phyloP scores from a whole-genome alignment of 2,797 vertebrate genomes.

The Agapornis canus region DNA sequence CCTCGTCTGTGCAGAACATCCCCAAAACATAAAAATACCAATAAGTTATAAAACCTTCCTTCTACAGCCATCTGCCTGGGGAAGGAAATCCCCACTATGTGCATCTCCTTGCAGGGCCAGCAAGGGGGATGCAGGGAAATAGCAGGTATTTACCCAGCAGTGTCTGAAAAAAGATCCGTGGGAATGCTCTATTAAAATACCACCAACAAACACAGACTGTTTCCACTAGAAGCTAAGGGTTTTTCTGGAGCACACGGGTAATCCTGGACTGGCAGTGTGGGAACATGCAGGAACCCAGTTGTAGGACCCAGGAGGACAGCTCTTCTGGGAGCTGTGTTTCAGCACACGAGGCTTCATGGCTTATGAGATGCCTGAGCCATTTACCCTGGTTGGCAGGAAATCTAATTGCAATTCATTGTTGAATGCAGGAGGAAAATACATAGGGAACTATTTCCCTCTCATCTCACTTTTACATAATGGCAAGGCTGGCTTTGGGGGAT shows the following conservation, averaged over 20 bases:
- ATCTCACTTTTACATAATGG: neutral
- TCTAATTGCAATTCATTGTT: neutral
- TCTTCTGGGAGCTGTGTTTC: neutral
- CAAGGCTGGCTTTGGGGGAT: neutral
- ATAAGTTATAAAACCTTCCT: neutral
- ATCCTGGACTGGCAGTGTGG: neutral
- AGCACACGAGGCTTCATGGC: neutral
- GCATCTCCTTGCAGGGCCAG: neutral
- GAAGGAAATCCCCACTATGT: neutral
- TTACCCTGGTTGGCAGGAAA: neutral
- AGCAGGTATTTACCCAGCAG: neutral
- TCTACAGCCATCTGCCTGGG: neutral
- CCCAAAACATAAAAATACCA: neutral
- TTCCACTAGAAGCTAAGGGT: neutral
- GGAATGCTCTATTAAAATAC: neutral
- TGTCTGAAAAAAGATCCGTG: neutral
- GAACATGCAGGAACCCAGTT: fast-evolving
- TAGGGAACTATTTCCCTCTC: neutral
- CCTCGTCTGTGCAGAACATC: neutral
- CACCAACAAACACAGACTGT: fast-evolving
- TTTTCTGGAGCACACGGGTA: neutral
- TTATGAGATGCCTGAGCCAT: neutral
- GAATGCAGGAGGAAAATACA: neutral
- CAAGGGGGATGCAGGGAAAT: neutral
- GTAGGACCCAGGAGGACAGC: neutral